A percentile compares a stretch with the other conserved stretches of the same genome.
Evolutionary conservation across 2,888 invertebrate genomes (phyloP).

Genomic region (Sesamia inferens): DNA sequence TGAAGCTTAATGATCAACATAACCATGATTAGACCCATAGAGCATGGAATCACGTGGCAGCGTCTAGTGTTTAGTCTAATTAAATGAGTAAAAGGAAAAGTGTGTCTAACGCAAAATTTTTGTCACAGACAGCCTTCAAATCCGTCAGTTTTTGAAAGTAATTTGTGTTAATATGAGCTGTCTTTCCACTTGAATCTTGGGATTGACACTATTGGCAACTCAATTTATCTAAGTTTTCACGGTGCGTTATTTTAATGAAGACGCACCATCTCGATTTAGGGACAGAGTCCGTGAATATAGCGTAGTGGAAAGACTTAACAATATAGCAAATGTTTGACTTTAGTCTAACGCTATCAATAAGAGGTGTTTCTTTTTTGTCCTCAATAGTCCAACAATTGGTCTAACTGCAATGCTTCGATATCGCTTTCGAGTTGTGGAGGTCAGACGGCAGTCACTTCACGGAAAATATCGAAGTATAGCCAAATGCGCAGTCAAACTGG

Average conservation of each 20-base stretch:
- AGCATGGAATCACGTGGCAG: not conserved
- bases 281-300: no score
- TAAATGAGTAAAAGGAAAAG: not conserved
- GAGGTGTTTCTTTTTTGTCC: not conserved
- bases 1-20: conserved; percentile 81
- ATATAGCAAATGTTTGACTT: not conserved
- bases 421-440: no score
- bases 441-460: no score
- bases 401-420: no score
- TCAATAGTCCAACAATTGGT: no score
- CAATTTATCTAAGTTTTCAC: not conserved
- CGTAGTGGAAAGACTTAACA: no score
- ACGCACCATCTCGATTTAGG: no score
- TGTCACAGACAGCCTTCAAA: not conserved
- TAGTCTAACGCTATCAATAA: conserved; percentile 12
- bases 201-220: not conserved
- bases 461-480: no score
- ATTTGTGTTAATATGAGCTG: no score
- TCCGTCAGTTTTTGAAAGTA: not conserved
- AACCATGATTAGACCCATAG: conserved; percentile 70
- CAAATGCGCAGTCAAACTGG: no score
- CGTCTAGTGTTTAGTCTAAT: not conserved
- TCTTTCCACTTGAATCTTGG: not conserved
- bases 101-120: not conserved
- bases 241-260: not conserved